phyloP scores from a whole-genome alignment of 1,140 invertebrate species.

The Melanaphis sacchari region DNA sequence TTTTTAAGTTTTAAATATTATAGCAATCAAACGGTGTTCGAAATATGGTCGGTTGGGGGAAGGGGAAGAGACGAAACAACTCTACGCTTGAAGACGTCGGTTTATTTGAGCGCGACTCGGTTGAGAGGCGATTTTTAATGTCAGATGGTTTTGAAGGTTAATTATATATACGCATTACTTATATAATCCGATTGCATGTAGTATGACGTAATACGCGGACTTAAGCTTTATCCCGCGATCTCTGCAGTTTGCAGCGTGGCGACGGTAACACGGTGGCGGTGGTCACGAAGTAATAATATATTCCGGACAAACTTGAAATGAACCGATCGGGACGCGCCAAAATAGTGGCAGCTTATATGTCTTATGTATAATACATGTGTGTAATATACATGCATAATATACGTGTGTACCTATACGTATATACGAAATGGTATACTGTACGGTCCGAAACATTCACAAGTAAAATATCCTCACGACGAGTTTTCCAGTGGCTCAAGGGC shows the following conservation, averaged over 20 bases:
- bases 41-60: fast-evolving
- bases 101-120: background rate
- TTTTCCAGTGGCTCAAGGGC: background rate
- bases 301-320: background rate
- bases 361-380: background rate
- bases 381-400: background rate
- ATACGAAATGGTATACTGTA: background rate
- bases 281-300: slow-evolving; percentile 7
- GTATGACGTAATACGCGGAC: background rate
- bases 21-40: background rate
- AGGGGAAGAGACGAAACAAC: background rate
- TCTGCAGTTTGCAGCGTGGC: background rate
- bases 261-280: background rate
- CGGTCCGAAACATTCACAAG: background rate
- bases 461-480: background rate
- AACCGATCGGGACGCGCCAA: background rate
- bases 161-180: background rate
- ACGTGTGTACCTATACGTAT: background rate
- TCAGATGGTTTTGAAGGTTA: background rate
- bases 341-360: background rate
- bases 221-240: background rate
- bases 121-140: background rate
- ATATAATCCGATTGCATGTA: background rate
- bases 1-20: background rate
- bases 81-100: background rate